Evolutionary conservation across 2,888 invertebrate genomes (phyloP), one percentile per base, ranked within the genome.

Genomic region (Anoplius nigerrimus): DNA sequence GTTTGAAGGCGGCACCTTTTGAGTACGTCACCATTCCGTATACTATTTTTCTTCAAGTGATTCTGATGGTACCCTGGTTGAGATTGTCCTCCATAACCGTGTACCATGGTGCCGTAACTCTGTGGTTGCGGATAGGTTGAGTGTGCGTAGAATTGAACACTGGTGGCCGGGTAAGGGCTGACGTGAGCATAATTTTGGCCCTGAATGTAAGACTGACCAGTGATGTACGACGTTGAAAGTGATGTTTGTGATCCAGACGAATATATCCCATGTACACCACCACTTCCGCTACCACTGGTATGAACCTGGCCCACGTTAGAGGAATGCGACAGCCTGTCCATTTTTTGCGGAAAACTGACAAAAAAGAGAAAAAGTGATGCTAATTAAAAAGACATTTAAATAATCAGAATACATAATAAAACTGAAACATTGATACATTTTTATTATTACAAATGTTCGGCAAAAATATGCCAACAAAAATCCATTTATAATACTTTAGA

Each of bases 1-100:
- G 91, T 92, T 88, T 93, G 93, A 76, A 92, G 91, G 84, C 93
- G 90, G 78, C 92, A 92, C 72, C 93, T 90, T 85, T 93, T 93
- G 77, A 93, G 88, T 62, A 93, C 91, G 84, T 93, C 93, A 61
- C 92, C 92, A 74, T 91, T 93, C 66, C 93, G 90, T 53, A 92
- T 90, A 22, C 92, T 91, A 62, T 92, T 92, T 84, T 93, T 93
- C 85, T 93, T 93, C 85, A 92, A 91, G 77, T 92, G 88, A 59
- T 90, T 90, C 83, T 92, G 92, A 59, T 88, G 88, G 72, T 86
- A 88, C 21, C 80, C 81, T 21, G 83, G 76, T 66, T 87, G 87
- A 0, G 84, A 82, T 59, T 88, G 87, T 43, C 86, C 87, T 2
- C 87, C 88, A 63, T 85, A 88, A 5, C 84, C 88, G 69, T 88